A percentile compares a stretch with the other conserved stretches of the same genome.
Evolutionary conservation across 2,888 invertebrate genomes (phyloP).

Genomic region (Podotricha telesiphe): DNA sequence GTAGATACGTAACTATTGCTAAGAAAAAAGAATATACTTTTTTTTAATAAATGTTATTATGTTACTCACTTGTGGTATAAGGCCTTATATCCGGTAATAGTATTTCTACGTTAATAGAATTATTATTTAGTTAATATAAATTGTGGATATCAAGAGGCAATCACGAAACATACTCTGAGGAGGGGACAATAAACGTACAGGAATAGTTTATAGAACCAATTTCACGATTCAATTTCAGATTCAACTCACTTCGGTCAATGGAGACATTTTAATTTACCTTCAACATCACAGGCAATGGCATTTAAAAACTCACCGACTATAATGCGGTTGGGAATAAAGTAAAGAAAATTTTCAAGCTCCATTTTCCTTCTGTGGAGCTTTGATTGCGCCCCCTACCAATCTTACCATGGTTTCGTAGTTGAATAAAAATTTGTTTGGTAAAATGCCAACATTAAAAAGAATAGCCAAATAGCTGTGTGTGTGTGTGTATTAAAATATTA

Average conservation of each 20-base stretch:
- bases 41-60: too few relatives aligned
- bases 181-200: conserved; percentile 35
- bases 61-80: too few relatives aligned
- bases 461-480: conserved; percentile 58
- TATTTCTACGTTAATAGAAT: neutral
- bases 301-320: conserved; percentile 61
- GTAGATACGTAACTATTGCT: too few relatives aligned
- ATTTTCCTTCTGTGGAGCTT: conserved; percentile 68
- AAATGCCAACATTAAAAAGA: conserved; percentile 77
- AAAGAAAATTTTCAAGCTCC: conserved; percentile 61
- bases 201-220: conserved; percentile 41
- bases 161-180: conserved; percentile 18
- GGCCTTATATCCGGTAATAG: neutral
- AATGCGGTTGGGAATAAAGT: conserved; percentile 63
- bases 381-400: conserved; percentile 68
- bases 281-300: conserved; percentile 52
- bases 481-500: conserved; percentile 64
- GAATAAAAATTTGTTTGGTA: conserved; percentile 76
- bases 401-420: conserved; percentile 67
- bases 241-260: conserved; percentile 43
- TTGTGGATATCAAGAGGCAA: conserved; percentile 29
- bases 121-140: too few relatives aligned
- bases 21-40: too few relatives aligned
- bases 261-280: conserved; percentile 51
- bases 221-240: conserved; percentile 43